phyloP scores from a whole-genome alignment of 2,797 vertebrate species.

The Cynopterus sphinx region DNA sequence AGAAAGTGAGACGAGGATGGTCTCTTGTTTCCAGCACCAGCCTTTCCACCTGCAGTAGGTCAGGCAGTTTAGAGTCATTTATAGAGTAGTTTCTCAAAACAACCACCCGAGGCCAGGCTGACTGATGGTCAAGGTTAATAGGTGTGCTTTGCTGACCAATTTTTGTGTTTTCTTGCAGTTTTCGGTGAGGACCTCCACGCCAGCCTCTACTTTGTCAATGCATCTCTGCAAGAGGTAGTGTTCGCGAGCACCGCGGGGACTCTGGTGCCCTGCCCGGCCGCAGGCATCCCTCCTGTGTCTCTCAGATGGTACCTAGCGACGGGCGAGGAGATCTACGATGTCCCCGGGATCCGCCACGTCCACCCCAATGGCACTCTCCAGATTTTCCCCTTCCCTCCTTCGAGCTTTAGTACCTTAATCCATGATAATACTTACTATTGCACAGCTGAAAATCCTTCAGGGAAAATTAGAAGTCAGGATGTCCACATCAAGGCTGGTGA shows the following conservation, averaged over 20 bases:
- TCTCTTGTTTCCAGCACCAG: not conserved
- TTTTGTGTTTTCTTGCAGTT: slow-evolving; percentile 87
- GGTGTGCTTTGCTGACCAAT: fast-evolving
- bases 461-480: slow-evolving; percentile 99
- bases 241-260: slow-evolving; percentile 99
- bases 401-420: slow-evolving; percentile 99
- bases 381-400: slow-evolving; percentile 99
- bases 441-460: slow-evolving; percentile 99
- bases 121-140: fast-evolving
- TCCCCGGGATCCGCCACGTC: slow-evolving; percentile 98
- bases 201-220: slow-evolving; percentile 99
- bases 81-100: not conserved
- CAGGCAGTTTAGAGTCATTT: not conserved
- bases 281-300: slow-evolving; percentile 94
- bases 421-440: slow-evolving; percentile 99
- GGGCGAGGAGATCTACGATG: slow-evolving; percentile 99
- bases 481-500: slow-evolving; percentile 99
- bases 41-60: not conserved
- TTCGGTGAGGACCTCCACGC: slow-evolving; percentile 98
- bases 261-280: slow-evolving; percentile 98
- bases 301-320: slow-evolving; percentile 99
- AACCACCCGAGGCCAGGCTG: not conserved
- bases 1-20: not conserved
- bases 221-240: slow-evolving; percentile 99
- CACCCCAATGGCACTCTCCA: slow-evolving; percentile 99